phyloP scores from a whole-genome alignment of 2,797 vertebrate genomes.

The Cuculus canorus region DNA sequence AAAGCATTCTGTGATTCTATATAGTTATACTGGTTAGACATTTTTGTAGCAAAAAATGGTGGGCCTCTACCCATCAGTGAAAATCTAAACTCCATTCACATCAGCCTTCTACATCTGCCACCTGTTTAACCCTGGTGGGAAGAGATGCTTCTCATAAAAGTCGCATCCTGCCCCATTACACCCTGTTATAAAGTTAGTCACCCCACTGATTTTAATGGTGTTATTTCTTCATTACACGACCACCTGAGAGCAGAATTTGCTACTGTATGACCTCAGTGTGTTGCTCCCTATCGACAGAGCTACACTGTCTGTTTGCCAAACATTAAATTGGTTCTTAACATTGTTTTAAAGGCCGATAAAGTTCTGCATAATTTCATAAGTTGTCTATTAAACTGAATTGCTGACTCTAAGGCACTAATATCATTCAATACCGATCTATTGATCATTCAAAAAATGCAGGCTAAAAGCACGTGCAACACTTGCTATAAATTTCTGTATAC shows the following conservation, averaged over 20 bases:
- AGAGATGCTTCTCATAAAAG: not conserved
- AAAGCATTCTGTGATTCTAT: not conserved
- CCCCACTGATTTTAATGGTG: not conserved
- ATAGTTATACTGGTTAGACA: conserved; percentile 15
- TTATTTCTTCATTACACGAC: conserved; percentile 4
- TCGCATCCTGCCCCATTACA: not conserved
- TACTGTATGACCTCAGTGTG: conserved; percentile 56
- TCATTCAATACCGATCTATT: conserved; percentile 50
- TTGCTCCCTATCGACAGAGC: conserved; percentile 52
- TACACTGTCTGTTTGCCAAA: conserved; percentile 67
- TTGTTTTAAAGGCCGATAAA: conserved; percentile 73
- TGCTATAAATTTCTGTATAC: conserved; percentile 29
- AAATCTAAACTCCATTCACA: not conserved
- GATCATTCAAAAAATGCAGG: conserved; percentile 18
- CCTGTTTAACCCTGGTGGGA: not conserved
- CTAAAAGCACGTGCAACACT: conserved; percentile 1
- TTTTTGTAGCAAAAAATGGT: not conserved
- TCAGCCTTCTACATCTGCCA: not conserved
- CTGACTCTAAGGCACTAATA: conserved; percentile 32
- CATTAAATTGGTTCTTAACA: conserved; percentile 69
- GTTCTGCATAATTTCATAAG: conserved; percentile 69
- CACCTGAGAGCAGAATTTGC: not conserved
- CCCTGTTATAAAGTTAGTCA: not conserved
- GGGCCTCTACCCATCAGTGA: not conserved
- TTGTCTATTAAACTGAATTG: conserved; percentile 48